phyloP scores from a whole-genome alignment of 2,797 vertebrate genomes.

The Lepus oiostolus region DNA sequence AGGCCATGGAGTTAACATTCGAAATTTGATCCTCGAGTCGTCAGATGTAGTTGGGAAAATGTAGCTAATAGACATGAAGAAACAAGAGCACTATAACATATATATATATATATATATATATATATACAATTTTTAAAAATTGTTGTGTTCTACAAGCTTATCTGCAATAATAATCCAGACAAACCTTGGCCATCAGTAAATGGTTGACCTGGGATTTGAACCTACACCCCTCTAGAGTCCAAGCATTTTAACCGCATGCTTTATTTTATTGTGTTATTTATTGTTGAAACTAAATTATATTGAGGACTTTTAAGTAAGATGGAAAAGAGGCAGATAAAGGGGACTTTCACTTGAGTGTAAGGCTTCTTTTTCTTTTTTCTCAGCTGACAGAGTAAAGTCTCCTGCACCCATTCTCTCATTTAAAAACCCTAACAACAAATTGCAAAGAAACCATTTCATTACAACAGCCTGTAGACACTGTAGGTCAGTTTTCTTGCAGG shows the following conservation, averaged over 20 bases:
- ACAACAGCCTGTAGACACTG: background rate
- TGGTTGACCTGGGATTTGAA: background rate
- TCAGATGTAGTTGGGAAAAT: constrained; percentile 15
- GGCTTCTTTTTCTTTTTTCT: background rate
- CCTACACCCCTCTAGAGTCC: background rate
- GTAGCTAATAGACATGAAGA: background rate
- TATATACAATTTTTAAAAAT: background rate
- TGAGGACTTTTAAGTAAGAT: constrained; percentile 52
- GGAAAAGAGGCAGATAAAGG: background rate
- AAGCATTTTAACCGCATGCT: background rate
- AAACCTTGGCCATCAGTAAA: background rate
- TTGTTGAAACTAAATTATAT: background rate
- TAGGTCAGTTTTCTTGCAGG: background rate
- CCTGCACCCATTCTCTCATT: background rate
- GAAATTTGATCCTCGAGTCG: background rate
- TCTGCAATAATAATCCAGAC: background rate
- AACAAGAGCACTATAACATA: background rate
- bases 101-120: background rate
- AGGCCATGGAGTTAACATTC: background rate
- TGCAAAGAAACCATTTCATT: constrained; percentile 25
- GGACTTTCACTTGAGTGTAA: background rate
- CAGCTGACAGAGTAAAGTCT: constrained; percentile 40
- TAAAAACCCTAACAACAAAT: constrained; percentile 12
- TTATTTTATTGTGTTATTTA: background rate
- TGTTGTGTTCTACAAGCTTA: background rate